phyloP scores from a whole-genome alignment of 2,888 invertebrate species.

The Epistrophe grossulariae region DNA sequence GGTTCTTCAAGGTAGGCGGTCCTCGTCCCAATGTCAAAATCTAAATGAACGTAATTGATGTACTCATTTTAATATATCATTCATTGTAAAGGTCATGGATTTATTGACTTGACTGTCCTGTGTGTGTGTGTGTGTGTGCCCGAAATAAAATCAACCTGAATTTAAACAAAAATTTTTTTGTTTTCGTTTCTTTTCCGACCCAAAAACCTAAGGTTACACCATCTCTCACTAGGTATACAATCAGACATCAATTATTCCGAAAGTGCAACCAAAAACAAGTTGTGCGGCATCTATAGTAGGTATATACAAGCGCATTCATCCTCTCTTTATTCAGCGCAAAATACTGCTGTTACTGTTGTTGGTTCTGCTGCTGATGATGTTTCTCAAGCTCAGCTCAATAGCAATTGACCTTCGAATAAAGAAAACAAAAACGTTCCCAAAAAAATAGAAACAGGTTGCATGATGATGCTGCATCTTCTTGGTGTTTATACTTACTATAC shows the following conservation, averaged over 20 bases:
- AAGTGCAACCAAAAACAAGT: slow-evolving; percentile 67
- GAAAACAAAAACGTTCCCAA: slow-evolving; percentile 53
- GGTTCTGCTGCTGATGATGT: background rate
- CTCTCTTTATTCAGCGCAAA: slow-evolving; percentile 57
- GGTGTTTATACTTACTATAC: slow-evolving; percentile 1
- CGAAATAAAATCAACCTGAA: slow-evolving; percentile 48
- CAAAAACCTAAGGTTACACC: slow-evolving; percentile 66
- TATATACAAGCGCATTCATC: slow-evolving; percentile 28
- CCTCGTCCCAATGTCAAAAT: slow-evolving; percentile 37
- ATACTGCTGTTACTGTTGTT: background rate
- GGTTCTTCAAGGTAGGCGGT: slow-evolving; percentile 37
- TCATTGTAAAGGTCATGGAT: slow-evolving; percentile 69
- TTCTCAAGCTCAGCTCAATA: slow-evolving; percentile 18
- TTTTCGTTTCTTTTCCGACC: slow-evolving; percentile 52
- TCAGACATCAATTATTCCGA: slow-evolving; percentile 71
- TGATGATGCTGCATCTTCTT: slow-evolving; percentile 42
- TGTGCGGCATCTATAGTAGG: slow-evolving; percentile 37
- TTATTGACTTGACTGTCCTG: slow-evolving; percentile 33
- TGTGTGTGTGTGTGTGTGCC: background rate
- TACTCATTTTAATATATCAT: slow-evolving; percentile 31
- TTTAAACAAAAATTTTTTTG: slow-evolving; percentile 22
- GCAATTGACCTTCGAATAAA: slow-evolving; percentile 66
- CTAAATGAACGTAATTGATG: slow-evolving; percentile 47
- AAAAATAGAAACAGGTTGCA: slow-evolving; percentile 61
- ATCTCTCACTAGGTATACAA: slow-evolving; percentile 39